Evolutionary conservation across 2,797 vertebrate genomes (phyloP).

Genomic region (Gymnothorax reevesii): DNA sequence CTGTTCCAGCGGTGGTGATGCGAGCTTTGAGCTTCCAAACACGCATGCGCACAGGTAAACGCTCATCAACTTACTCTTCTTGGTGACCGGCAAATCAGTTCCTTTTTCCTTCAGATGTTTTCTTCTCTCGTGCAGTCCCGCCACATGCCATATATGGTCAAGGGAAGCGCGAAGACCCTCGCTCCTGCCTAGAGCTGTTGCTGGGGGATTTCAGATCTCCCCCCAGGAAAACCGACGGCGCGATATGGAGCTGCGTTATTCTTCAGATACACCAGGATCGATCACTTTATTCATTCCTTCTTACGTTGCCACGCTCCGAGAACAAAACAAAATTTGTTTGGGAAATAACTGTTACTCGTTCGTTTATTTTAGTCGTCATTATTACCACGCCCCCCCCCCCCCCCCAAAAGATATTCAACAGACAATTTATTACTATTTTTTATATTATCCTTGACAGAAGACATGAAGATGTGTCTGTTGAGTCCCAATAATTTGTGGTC

Average conservation of each 20-base stretch:
- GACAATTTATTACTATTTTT: no score
- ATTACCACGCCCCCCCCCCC: no score
- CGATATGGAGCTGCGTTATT: slow-evolving; percentile 45
- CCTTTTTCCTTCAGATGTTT: slow-evolving; percentile 59
- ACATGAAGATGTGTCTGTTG: no score
- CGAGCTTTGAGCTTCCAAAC: slow-evolving; percentile 41
- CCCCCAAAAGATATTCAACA: no score
- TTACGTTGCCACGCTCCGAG: background rate
- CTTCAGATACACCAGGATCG: slow-evolving; percentile 35
- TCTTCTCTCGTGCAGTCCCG: slow-evolving; percentile 54
- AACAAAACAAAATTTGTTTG: background rate
- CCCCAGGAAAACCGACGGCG: slow-evolving; percentile 36
- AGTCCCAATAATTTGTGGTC: no score
- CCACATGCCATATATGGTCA: slow-evolving; percentile 73
- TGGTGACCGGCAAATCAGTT: slow-evolving; percentile 62
- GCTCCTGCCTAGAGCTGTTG: slow-evolving; percentile 66
- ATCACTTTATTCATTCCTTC: slow-evolving; percentile 22
- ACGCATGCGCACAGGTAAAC: slow-evolving; percentile 53
- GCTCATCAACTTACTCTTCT: slow-evolving; percentile 56
- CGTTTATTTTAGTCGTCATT: background rate
- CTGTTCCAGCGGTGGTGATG: slow-evolving; percentile 45
- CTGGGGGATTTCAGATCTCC: slow-evolving; percentile 66
- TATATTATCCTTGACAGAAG: no score
- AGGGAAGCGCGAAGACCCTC: slow-evolving; percentile 63
- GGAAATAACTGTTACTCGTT: background rate